Evolutionary conservation across 2,113 vertebrate species (phyloP).

Genomic region (Formicarius rufipectus): DNA sequence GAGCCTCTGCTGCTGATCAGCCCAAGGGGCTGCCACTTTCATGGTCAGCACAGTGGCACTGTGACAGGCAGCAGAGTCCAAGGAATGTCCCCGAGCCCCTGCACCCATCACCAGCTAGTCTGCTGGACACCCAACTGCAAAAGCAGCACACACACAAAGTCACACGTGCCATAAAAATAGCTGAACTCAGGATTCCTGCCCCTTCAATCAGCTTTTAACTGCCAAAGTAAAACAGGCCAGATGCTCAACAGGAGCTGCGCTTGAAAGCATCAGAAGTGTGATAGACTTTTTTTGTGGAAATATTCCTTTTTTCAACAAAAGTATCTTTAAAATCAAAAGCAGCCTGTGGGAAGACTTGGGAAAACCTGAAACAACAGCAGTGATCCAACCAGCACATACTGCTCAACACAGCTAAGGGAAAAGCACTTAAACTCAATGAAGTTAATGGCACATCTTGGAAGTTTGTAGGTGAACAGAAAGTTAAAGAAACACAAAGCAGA

Average conservation of each 20-base stretch:
- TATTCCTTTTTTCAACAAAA: background rate
- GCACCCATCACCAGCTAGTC: background rate
- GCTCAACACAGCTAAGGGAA: background rate
- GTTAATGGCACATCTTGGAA: background rate
- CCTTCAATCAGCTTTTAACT: background rate
- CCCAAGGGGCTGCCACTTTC: rapidly evolving
- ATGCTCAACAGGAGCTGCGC: rapidly evolving
- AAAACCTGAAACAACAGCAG: background rate
- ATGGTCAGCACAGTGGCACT: rapidly evolving
- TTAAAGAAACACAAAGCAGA: background rate
- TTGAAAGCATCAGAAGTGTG: background rate
- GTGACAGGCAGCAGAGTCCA: background rate
- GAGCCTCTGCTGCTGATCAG: background rate
- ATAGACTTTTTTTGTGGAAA: background rate
- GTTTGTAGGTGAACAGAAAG: background rate
- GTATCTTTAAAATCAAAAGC: background rate
- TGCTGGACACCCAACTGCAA: background rate
- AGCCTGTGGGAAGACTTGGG: background rate
- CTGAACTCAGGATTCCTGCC: background rate
- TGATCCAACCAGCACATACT: rapidly evolving
- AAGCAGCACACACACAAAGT: rapidly evolving
- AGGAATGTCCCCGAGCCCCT: background rate
- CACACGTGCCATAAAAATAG: background rate
- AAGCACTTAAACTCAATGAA: background rate
- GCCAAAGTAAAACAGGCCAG: background rate